Conservation (phyloP, 2,888 invertebrate species). For the Mesorhabditis sp. region DNA sequence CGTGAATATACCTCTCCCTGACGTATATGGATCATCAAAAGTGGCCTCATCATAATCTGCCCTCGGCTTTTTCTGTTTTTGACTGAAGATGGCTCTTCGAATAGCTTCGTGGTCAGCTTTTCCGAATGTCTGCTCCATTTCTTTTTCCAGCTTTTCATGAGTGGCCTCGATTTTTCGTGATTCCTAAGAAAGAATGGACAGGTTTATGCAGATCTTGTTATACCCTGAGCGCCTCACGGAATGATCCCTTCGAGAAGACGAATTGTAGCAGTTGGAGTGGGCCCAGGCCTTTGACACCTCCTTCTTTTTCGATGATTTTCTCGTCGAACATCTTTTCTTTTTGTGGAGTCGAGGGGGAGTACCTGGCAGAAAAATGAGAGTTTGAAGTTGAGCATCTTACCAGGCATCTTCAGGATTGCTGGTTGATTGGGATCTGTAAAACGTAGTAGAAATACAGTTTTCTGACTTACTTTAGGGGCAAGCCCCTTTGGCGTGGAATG, state of each 20-base stretch:
- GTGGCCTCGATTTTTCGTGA: constrained; percentile 56
- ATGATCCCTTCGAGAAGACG: constrained; percentile 73
- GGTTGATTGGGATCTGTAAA: no score
- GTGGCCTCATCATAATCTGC: constrained; percentile 31
- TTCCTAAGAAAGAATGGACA: constrained; percentile 51
- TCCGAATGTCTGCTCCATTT: constrained; percentile 29
- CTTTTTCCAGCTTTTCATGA: constrained; percentile 28
- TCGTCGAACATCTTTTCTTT: constrained; percentile 8
- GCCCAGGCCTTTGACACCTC: constrained; percentile 42
- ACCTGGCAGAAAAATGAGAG: neutral
- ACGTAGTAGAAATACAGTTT: neutral
- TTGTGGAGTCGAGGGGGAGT: constrained; percentile 8
- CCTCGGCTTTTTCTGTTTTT: constrained; percentile 22
- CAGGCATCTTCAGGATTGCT: no score
- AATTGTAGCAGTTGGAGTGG: constrained; percentile 71
- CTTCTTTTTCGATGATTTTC: constrained; percentile 14
- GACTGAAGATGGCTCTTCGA: constrained; percentile 23
- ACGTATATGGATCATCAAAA: constrained; percentile 18
- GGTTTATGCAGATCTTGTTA: neutral
- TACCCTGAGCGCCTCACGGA: constrained; percentile 65
- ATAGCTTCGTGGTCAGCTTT: constrained; percentile 27
- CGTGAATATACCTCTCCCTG: neutral
- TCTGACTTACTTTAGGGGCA: neutral
- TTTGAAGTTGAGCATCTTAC: neutral
- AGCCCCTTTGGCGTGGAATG: neutral